Base-by-base conservation (phyloP, 2,113 vertebrate genomes). In the Clupea harengus region DNA sequence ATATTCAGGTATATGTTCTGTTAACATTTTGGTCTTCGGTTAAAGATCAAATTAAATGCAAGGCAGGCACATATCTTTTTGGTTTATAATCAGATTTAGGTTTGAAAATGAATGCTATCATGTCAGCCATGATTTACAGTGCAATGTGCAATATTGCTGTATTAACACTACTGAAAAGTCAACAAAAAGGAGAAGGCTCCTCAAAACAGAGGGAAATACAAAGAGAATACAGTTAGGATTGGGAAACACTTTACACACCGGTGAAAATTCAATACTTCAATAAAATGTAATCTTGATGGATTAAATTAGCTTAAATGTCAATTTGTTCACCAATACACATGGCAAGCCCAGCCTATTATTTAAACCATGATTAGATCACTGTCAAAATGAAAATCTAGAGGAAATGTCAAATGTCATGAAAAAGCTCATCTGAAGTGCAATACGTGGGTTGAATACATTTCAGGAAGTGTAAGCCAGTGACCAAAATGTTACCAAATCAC, bases 231-330 rank as follows among this genome's bases (percentile, higher is more conserved):
- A 11, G 64, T 72, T 72, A 72, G 64, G 28, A 72, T 72, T 72
- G 64, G 64, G 64, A 72, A 72, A 72, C 25, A 32, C 64, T 32
- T 72, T 72, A 32, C 64, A 32, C 64, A 72, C 64, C 64, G 32
- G 64, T 13, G n/a, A 72, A 72, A 72, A 72, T 72, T 32, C 64
- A 72, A 72, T 72, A 72, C 64, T 11, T 72, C n/a, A n/a, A 72
- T 25, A 32, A 72, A 72, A 72, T 28, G 64, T 15, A 72, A 72
- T 72, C 64, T 28, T 32, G 64, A 72, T 72, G 64, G 64, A 72
- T 72, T 72, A 32, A 72, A 72, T 72, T 72, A 72, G 64, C 32
- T 72, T 72, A 72, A 72, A 72, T 72, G 64, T 72, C 64, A 72
- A 72, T 72, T 72, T 72, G n/a, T 72, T 72, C 64, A 72, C 64